Evolutionary conservation across 2,113 vertebrate genomes (phyloP).

Genomic region (Mobula hypostoma): DNA sequence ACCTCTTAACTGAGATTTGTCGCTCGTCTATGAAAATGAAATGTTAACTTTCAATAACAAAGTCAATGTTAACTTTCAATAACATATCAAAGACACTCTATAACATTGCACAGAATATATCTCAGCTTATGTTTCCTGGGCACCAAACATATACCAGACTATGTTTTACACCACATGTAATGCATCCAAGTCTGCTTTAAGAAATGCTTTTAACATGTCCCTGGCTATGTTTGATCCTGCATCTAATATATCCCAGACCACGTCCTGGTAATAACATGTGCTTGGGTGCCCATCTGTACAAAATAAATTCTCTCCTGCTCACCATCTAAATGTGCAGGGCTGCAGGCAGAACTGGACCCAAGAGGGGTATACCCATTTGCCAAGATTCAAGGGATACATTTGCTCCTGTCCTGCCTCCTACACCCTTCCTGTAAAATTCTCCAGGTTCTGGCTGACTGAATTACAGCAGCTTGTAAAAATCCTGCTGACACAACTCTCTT

Average conservation of each 20-base stretch:
- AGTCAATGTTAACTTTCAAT: background rate
- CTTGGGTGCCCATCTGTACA: background rate
- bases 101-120: background rate
- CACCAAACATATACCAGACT: no score
- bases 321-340: background rate
- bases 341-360: background rate
- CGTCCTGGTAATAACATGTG: background rate
- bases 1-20: background rate
- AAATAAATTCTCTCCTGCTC: background rate
- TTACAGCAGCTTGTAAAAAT: slow-evolving; percentile 5
- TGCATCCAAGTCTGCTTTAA: background rate
- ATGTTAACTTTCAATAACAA: background rate
- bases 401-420: background rate
- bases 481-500: slow-evolving; percentile 9
- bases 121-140: background rate
- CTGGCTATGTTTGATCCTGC: background rate
- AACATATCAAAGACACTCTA: background rate
- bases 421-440: slow-evolving; percentile 5
- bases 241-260: background rate
- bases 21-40: background rate
- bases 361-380: background rate
- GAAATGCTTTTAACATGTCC: background rate
- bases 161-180: background rate
- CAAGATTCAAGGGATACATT: slow-evolving; percentile 7
- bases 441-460: slow-evolving; percentile 6